phyloP scores from a whole-genome alignment of 2,888 invertebrate genomes.

The Hoplodrina ambigua region DNA sequence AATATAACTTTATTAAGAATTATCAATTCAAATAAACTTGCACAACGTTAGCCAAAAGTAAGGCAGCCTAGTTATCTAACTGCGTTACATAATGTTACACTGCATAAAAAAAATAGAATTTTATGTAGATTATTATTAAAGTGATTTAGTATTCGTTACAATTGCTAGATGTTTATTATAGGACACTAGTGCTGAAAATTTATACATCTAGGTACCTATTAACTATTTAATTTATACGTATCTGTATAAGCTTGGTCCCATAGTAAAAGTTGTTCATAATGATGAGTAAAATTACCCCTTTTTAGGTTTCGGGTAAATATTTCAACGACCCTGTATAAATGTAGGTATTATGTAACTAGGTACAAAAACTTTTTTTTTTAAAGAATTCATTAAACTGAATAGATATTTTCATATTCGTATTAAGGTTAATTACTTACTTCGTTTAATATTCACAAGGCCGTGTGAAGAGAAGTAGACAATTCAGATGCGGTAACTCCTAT shows the following conservation, averaged over 20 bases:
- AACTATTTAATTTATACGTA: too few relatives aligned
- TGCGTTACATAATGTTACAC: slow-evolving; percentile 6
- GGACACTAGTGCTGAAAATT: neutral
- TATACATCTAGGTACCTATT: too few relatives aligned
- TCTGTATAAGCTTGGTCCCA: too few relatives aligned
- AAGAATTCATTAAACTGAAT: too few relatives aligned
- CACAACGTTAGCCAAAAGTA: slow-evolving; percentile 21
- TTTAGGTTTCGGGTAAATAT: too few relatives aligned
- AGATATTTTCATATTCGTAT: too few relatives aligned
- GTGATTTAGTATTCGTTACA: neutral
- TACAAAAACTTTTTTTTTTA: too few relatives aligned
- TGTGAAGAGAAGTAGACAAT: slow-evolving; percentile 7
- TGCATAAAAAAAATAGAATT: neutral
- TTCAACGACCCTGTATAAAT: too few relatives aligned
- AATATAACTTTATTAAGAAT: neutral
- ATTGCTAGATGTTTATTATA: neutral
- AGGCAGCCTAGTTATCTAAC: slow-evolving; percentile 27
- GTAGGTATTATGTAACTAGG: too few relatives aligned
- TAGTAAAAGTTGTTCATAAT: too few relatives aligned
- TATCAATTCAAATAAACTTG: slow-evolving; percentile 24
- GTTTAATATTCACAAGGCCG: neutral
- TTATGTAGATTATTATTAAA: neutral
- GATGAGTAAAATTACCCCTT: too few relatives aligned
- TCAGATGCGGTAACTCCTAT: slow-evolving; percentile 8
- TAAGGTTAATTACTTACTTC: too few relatives aligned